Conservation (phyloP, 1,140 invertebrate genomes). For the Calliphora vicina region DNA sequence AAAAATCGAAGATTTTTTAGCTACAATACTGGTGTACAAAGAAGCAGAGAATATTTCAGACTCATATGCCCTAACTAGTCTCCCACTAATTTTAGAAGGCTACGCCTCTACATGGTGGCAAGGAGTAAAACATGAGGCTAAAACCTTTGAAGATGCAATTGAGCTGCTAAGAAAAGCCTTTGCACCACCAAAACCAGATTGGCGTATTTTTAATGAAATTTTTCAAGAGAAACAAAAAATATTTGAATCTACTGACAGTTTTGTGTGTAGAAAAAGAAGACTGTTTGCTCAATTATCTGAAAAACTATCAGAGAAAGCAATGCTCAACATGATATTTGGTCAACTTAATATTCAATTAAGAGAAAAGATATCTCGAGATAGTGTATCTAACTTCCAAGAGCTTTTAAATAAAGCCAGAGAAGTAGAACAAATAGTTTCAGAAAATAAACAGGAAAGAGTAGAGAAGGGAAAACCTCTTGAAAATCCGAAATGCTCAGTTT, state of each 20-base stretch:
- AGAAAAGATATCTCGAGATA: background rate
- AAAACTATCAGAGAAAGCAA: background rate
- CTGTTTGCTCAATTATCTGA: slow-evolving; percentile 25
- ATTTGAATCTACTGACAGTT: background rate
- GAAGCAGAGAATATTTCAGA: slow-evolving; percentile 35
- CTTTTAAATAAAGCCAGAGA: background rate
- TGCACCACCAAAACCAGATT: slow-evolving; percentile 35
- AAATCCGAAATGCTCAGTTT: background rate
- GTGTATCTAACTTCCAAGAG: slow-evolving; percentile 9
- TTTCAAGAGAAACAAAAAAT: background rate
- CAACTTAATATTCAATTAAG: too few species aligned
- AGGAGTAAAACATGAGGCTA: too few species aligned
- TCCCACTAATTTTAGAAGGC: slow-evolving; percentile 35
- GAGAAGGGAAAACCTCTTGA: background rate
- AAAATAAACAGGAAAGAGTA: slow-evolving; percentile 19
- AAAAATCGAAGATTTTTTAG: background rate
- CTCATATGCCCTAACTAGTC: slow-evolving; percentile 11
- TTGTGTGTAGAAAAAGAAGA: slow-evolving; percentile 7
- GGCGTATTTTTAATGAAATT: background rate
- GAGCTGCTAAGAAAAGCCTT: slow-evolving; percentile 12
- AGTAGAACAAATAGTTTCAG: background rate
- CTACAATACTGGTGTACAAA: slow-evolving; percentile 36
- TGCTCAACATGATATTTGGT: too few species aligned
- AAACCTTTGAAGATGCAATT: background rate
- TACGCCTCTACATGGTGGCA: slow-evolving; percentile 34